Conservation (phyloP, 2,113 vertebrate genomes). For the Pontoporia blainvillei region DNA sequence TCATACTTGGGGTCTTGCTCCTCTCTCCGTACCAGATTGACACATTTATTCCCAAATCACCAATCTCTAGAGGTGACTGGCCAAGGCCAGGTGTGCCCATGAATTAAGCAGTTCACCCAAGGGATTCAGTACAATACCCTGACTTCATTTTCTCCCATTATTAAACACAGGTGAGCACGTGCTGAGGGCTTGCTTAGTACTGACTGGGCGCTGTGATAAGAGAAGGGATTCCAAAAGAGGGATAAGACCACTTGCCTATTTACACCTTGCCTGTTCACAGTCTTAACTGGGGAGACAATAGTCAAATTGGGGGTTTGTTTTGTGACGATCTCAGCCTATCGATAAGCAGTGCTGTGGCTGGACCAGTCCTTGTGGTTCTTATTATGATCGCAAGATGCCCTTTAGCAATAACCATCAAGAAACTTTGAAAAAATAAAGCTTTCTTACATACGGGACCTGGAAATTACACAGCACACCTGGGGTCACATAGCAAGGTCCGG, state of each 20-base stretch:
- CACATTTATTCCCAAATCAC: background rate
- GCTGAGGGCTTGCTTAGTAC: background rate
- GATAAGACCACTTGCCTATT: background rate
- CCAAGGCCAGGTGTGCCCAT: background rate
- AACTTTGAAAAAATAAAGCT: background rate
- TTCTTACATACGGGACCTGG: background rate
- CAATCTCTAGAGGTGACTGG: background rate
- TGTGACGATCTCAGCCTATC: background rate
- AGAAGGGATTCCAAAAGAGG: background rate
- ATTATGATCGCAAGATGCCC: background rate
- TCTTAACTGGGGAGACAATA: background rate
- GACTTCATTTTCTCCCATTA: background rate
- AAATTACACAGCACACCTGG: too few species aligned
- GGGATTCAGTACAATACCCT: background rate
- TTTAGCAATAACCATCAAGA: background rate
- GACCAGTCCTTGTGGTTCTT: background rate
- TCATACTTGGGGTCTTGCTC: background rate
- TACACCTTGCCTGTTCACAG: background rate
- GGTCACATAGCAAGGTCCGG: background rate
- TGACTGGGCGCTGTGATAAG: background rate
- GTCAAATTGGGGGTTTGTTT: background rate
- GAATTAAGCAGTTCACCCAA: background rate
- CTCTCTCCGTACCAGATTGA: background rate
- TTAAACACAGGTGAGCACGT: background rate
- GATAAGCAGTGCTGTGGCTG: background rate